These are phyloP conservation scores for Pangasianodon hypophthalmus DNA, from an alignment of 2,113 vertebrate species.

Conservation along the genomic window DNA sequence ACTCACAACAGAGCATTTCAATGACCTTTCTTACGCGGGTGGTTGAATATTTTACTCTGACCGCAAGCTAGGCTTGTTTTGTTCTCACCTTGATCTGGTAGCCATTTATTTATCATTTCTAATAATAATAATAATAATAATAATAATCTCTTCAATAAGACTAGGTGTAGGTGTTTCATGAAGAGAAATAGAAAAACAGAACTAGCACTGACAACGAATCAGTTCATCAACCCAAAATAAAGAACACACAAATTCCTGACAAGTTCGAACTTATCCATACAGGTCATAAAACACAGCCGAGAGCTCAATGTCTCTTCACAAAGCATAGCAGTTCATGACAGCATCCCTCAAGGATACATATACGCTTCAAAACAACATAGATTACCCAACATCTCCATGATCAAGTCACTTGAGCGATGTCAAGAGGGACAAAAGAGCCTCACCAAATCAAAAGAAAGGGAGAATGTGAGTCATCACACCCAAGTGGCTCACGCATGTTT, in stretches of 20 bases:
- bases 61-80: background rate
- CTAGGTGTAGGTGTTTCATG: background rate
- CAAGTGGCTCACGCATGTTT: background rate
- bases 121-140: background rate
- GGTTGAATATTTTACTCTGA: background rate
- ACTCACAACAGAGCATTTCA: too few species aligned
- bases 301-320: background rate
- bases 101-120: background rate
- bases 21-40: background rate
- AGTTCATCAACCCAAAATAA: background rate
- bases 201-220: background rate
- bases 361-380: background rate
- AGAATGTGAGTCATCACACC: conserved; percentile 5
- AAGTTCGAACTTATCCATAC: conserved; percentile 1
- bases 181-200: background rate
- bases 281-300: background rate
- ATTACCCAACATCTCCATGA: background rate
- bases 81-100: background rate
- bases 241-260: background rate
- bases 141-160: background rate
- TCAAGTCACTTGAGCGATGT: too few species aligned
- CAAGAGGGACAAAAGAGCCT: background rate
- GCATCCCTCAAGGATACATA: background rate
- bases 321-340: too few species aligned
- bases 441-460: background rate